Base-by-base conservation (phyloP, 2,888 invertebrate species). In the Agonum fuliginosum region DNA sequence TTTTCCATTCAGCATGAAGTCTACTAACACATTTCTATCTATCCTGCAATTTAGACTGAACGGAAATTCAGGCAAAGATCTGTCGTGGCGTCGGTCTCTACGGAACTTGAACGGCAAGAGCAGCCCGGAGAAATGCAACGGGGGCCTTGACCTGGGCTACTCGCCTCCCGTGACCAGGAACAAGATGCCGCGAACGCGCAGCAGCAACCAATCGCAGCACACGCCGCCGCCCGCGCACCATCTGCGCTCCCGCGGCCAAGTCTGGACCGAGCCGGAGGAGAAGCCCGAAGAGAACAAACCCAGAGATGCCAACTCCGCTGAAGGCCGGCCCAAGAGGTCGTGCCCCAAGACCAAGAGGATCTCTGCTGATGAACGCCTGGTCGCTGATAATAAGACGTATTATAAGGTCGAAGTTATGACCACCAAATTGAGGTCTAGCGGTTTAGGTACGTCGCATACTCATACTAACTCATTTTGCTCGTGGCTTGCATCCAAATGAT, bases 401-500 rank as follows among this genome's bases (percentile, higher is more conserved):
- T 94, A 93, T 83, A 93, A 93, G 83, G 92, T 93, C 10, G 93
- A 93, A 83, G 91, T 93, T 22, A 88, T 93, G 81, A 91, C 92
- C 78, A 91, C 91, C 4, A 93, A 93, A 83, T 84, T 93, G 37
- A 86, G 93, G 24, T 93, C 93, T 0, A 91, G 90, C 78, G 84
- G 82, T 62, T 82, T 83, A 79, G 81, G 74, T 80, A 75, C 22
- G 41, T 80, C 3, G 78, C 69, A 6, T 17, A 19, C 6, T 51
- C 1, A 43, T 5, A 12, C 12, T 43, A 12, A 43, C 12, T 43
- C 43, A 43, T 14, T 12, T 14, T 43, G 12, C 14, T 43, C 43
- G 14, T 43, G 5, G 43, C 43, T 43, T 43, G 5, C n/a, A 5
- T 43, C n/a, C n/a, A n/a, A n/a, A n/a, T n/a, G n/a, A n/a, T n/a